Evolutionary conservation across 2,113 vertebrate genomes (phyloP).

Genomic region (Antennarius striatus): DNA sequence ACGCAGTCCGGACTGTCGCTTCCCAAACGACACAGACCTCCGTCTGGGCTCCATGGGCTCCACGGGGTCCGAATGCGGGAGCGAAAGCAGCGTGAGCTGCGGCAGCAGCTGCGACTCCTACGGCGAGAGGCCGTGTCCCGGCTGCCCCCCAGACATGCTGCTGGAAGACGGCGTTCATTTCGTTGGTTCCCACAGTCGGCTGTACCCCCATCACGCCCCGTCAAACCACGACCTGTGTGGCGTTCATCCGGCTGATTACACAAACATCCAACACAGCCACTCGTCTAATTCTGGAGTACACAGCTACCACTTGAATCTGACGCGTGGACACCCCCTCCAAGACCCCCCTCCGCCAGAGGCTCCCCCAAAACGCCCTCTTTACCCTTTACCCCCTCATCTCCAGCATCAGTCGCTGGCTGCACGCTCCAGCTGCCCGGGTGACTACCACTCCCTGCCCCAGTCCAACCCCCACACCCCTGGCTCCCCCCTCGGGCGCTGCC

Average conservation of each 20-base stretch:
- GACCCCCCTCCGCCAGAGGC: constrained; percentile 87
- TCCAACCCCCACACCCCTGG: constrained; percentile 74
- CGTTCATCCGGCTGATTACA: constrained; percentile 80
- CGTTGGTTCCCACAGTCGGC: constrained; percentile 75
- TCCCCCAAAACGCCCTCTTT: constrained; percentile 83
- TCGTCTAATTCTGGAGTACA: constrained; percentile 75
- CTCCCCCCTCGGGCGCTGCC: constrained; percentile 83
- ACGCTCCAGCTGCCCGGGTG: constrained; percentile 89
- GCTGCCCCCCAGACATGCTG: constrained; percentile 82
- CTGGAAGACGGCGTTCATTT: constrained; percentile 86
- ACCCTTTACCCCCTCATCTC: constrained; percentile 85
- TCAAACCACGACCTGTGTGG: constrained; percentile 79
- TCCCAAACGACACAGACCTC: constrained; percentile 86
- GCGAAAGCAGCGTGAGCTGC: constrained; percentile 91
- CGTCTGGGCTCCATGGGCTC: constrained; percentile 87
- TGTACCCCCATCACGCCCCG: constrained; percentile 78
- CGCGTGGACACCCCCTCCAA: constrained; percentile 81
- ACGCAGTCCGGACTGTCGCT: constrained; percentile 87
- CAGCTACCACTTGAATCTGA: constrained; percentile 83
- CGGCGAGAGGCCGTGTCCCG: constrained; percentile 84
- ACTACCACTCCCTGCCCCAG: constrained; percentile 82
- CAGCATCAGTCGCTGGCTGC: constrained; percentile 82
- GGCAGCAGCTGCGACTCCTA: constrained; percentile 91
- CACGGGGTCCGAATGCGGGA: constrained; percentile 92
- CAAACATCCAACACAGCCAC: constrained; percentile 82